These are phyloP conservation scores for Atta texana DNA, from an alignment of 1,140 invertebrate genomes.

Conservation along the genomic window DNA sequence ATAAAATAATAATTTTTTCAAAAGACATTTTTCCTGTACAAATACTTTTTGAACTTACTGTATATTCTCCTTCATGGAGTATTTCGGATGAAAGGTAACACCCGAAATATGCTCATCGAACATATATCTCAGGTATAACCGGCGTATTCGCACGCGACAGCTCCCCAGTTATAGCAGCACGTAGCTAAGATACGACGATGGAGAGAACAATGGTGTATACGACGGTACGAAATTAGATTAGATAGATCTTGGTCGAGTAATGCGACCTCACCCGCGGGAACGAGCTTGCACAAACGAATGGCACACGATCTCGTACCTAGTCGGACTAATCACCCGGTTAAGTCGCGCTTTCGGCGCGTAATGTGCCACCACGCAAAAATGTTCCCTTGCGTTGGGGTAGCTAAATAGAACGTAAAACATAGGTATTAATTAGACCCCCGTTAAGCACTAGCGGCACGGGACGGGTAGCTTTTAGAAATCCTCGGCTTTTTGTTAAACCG, in stretches of 20 bases:
- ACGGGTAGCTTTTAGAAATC: slow-evolving; percentile 26
- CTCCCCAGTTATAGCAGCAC: slow-evolving; percentile 48
- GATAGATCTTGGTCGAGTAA: slow-evolving; percentile 60
- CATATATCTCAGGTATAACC: slow-evolving; percentile 14
- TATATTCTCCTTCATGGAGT: background rate
- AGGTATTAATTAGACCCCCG: slow-evolving; percentile 41
- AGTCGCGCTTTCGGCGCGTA: slow-evolving; percentile 30
- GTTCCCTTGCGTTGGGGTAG: background rate
- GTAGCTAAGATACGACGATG: slow-evolving; percentile 56
- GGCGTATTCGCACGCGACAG: background rate
- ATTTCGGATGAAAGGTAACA: background rate
- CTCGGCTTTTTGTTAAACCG: slow-evolving; percentile 29
- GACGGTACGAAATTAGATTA: slow-evolving; percentile 64
- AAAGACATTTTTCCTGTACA: no score
- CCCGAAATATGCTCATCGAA: background rate
- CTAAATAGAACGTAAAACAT: slow-evolving; percentile 42
- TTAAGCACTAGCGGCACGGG: background rate
- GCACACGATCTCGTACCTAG: slow-evolving; percentile 8
- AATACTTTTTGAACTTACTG: no score
- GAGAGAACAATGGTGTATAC: slow-evolving; percentile 57
- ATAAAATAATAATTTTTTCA: no score
- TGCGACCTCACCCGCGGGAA: slow-evolving; percentile 42
- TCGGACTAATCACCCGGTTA: slow-evolving; percentile 42
- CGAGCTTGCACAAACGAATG: slow-evolving; percentile 18
- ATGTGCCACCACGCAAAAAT: slow-evolving; percentile 33